These are phyloP conservation scores for Anneissia japonica DNA, from an alignment of 35 echinoderm and acorn worm species.

Conservation along the genomic window DNA sequence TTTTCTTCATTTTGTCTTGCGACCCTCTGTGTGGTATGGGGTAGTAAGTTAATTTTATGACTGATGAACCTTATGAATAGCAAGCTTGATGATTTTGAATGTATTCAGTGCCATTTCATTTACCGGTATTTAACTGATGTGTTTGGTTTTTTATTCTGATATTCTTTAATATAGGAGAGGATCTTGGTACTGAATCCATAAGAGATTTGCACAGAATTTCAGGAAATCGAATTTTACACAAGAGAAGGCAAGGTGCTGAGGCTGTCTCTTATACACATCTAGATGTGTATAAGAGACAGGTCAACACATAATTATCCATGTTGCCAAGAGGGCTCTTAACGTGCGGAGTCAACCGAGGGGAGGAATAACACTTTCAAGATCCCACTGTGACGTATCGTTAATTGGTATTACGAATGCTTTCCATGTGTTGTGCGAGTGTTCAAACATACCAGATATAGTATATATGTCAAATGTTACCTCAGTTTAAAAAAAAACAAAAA, in stretches of 20 bases:
- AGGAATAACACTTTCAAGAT: too few species aligned
- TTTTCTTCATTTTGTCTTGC: background rate
- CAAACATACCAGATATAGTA: too few species aligned
- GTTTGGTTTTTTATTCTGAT: background rate
- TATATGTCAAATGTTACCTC: too few species aligned
- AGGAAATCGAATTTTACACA: conserved; percentile 50
- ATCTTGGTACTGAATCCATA: background rate
- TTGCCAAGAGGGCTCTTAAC: too few species aligned
- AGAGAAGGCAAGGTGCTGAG: conserved; percentile 28
- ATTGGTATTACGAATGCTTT: too few species aligned
- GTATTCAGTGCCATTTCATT: background rate
- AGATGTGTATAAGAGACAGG: too few species aligned
- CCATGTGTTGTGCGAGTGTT: too few species aligned
- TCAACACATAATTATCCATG: too few species aligned
- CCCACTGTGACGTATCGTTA: too few species aligned
- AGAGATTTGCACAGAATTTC: conserved; percentile 45
- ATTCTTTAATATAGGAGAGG: conserved; percentile 21
- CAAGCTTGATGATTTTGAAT: background rate
- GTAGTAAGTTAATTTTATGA: background rate
- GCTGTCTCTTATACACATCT: too few species aligned
- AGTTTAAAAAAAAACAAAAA: too few species aligned
- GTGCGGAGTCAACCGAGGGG: too few species aligned
- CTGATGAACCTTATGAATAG: background rate
- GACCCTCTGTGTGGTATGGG: background rate
- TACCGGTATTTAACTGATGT: background rate